Conservation (phyloP, 2,888 invertebrate species). For the Agrochola macilenta region DNA sequence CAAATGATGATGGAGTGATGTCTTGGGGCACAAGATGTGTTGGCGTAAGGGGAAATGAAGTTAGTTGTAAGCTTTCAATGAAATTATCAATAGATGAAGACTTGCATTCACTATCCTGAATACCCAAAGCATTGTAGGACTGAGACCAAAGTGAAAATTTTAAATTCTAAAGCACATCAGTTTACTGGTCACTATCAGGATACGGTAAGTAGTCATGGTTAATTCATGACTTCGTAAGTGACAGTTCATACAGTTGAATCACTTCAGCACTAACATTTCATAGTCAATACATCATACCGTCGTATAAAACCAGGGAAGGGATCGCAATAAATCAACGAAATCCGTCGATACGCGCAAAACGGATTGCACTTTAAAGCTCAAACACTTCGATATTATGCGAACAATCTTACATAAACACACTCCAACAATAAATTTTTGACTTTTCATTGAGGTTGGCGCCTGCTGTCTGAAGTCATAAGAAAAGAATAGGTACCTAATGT, state of each 20-base stretch:
- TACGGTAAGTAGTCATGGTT: slow-evolving; percentile 21
- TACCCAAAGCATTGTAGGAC: background rate
- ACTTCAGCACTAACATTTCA: slow-evolving; percentile 72
- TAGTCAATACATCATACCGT: slow-evolving; percentile 75
- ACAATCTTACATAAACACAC: slow-evolving; percentile 55
- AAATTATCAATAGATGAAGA: background rate
- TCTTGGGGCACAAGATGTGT: slow-evolving; percentile 12
- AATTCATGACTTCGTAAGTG: slow-evolving; percentile 46
- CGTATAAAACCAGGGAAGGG: slow-evolving; percentile 82
- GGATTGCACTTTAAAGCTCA: slow-evolving; percentile 78
- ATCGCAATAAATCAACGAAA: slow-evolving; percentile 83
- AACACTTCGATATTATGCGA: slow-evolving; percentile 62
- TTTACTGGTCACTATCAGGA: slow-evolving; percentile 12
- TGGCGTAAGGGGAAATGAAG: slow-evolving; percentile 6
- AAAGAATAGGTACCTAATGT: background rate
- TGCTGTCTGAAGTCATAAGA: slow-evolving; percentile 36
- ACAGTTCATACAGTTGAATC: slow-evolving; percentile 68
- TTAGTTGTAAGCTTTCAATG: background rate
- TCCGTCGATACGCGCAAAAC: slow-evolving; percentile 78
- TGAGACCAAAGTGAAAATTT: background rate
- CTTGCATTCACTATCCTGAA: background rate
- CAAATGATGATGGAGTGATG: slow-evolving; percentile 45
- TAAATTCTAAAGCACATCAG: background rate
- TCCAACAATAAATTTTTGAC: slow-evolving; percentile 46
- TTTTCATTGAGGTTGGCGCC: slow-evolving; percentile 53